phyloP scores from a whole-genome alignment of 2,113 vertebrate genomes.

The Triplophysa dalaica region DNA sequence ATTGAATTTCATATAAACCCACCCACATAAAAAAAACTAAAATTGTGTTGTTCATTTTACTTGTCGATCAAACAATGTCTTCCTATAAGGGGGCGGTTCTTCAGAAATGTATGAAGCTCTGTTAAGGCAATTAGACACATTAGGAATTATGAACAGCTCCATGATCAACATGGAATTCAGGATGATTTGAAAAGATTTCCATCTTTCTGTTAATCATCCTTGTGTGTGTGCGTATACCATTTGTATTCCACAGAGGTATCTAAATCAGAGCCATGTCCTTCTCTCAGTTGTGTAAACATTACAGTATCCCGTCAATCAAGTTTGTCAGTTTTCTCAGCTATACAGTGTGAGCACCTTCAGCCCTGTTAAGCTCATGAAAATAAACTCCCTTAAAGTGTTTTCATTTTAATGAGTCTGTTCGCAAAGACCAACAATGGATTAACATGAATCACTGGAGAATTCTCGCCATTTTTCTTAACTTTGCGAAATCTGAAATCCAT shows the following conservation, averaged over 20 bases:
- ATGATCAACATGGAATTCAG: constrained; percentile 9
- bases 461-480: no score
- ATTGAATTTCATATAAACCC: no score
- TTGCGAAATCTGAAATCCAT: no score
- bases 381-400: neutral
- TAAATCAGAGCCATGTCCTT: constrained; percentile 3
- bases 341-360: no score
- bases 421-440: no score
- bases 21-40: no score
- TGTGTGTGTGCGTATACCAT: neutral
- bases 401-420: no score
- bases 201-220: constrained; percentile 10
- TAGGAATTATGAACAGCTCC: constrained; percentile 4
- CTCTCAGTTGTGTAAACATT: neutral
- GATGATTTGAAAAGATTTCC: neutral
- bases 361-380: neutral
- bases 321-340: neutral
- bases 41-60: no score
- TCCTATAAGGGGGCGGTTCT: no score
- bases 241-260: neutral
- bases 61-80: no score
- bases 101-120: neutral
- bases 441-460: no score
- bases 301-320: neutral
- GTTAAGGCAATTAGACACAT: constrained; percentile 27